Evolutionary conservation across 1,140 invertebrate species (phyloP).

Genomic region (Solenopsis fugax): DNA sequence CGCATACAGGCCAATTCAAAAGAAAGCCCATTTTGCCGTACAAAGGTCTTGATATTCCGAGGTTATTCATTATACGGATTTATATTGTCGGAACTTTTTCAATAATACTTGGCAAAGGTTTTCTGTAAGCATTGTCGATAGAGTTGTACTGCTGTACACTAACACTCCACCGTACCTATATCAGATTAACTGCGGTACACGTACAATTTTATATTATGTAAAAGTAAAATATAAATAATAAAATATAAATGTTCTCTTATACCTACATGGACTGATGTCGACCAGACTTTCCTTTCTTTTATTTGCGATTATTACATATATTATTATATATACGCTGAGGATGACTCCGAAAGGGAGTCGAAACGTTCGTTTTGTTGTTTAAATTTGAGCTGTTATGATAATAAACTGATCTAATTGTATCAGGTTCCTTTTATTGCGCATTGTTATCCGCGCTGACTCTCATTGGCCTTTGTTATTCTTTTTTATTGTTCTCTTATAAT

Average conservation of each 20-base stretch:
- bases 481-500: neutral
- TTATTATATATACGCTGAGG: too few relatives aligned
- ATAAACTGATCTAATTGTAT: too few relatives aligned
- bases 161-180: neutral
- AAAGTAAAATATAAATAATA: neutral
- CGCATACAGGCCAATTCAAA: conserved; percentile 33
- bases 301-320: too few relatives aligned
- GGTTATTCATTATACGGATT: neutral
- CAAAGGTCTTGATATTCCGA: neutral
- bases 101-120: neutral
- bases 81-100: neutral
- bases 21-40: neutral
- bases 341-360: too few relatives aligned
- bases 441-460: too few relatives aligned
- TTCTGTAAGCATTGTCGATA: neutral
- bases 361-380: too few relatives aligned
- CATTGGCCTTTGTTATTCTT: too few relatives aligned
- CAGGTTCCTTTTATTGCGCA: too few relatives aligned
- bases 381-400: too few relatives aligned
- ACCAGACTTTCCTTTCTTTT: too few relatives aligned
- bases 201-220: neutral
- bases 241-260: neutral
- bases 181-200: neutral
- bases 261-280: too few relatives aligned
- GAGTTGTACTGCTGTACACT: neutral